Base-by-base conservation (phyloP, 2,888 invertebrate species). In the Holacanthella duospinosa region DNA sequence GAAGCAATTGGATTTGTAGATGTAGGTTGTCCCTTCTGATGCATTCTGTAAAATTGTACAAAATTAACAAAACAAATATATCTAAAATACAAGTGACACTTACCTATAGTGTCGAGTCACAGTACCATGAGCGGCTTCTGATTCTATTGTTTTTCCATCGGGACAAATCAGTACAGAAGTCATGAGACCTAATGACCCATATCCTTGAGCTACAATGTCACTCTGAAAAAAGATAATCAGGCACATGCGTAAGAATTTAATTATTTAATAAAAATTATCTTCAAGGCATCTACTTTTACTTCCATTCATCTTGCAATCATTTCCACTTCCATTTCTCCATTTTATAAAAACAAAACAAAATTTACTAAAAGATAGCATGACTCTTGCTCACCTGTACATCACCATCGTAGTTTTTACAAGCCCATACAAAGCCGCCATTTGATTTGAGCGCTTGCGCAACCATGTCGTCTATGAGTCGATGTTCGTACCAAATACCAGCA, bases 101-200 rank as follows among this genome's bases (percentile, higher is more conserved):
- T 63, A 67, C 64, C 67, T 60, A 80, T 87, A 92, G 80, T 92
- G 91, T 62, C 91, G 82, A 9, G 91, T 92, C 64, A 93, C 92
- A 3, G 93, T 93, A 67, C 93, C 93, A 78, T 93, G 93, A 55
- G 93, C 92, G 43, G 93, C 93, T 78, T 93, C 93, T 0, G 92
- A 85, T 79, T 93, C 92, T 66, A 92, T 85, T 0, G 93, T 93
- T 77, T 87, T 87, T 27, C 87, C 87, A 77, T 87, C 92, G 0
- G 92, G 92, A 76, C 92, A 92, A 80, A 93, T 84, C 64, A 93
- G 81, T 29, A 93, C 91, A 61, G 89, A 90, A 25, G 68, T 66
- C 70, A 70, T 70, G 81, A 93, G 83, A 64, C 92, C 92, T 63
- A 93, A 80, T 0, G 90, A 90, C 1, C 93, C 92, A 70, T 77